These are phyloP conservation scores for Bombus superbus DNA, from an alignment of 1,140 invertebrate genomes.

Conservation along the genomic window DNA sequence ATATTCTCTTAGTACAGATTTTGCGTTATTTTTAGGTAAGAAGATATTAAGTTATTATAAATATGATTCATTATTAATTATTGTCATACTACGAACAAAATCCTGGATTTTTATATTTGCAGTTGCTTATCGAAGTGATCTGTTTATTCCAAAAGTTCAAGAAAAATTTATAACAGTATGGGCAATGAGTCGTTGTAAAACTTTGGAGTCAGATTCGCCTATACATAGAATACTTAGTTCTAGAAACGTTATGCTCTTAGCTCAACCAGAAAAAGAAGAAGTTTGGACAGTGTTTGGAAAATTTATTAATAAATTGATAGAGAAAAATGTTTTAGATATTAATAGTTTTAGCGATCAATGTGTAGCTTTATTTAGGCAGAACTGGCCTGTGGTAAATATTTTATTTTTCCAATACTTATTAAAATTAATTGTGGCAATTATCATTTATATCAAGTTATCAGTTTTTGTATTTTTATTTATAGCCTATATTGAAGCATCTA, in stretches of 20 bases:
- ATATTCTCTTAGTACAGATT: constrained; percentile 73
- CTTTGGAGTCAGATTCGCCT: constrained; percentile 62
- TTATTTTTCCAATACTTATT: background rate
- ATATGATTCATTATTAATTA: background rate
- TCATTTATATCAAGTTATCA: background rate
- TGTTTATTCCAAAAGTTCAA: constrained; percentile 72
- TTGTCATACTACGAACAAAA: no score
- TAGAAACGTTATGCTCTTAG: constrained; percentile 80
- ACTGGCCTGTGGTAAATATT: constrained; percentile 79
- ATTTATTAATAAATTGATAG: constrained; percentile 76
- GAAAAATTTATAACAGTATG: constrained; percentile 77
- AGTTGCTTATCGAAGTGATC: constrained; percentile 73
- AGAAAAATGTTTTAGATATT: constrained; percentile 75
- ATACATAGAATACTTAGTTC: constrained; percentile 77
- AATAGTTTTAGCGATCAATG: constrained; percentile 79
- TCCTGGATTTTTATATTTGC: constrained; percentile 50
- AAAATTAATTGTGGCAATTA: background rate
- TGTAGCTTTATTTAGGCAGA: constrained; percentile 79
- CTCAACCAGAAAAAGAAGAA: constrained; percentile 65
- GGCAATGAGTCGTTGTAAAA: constrained; percentile 68
- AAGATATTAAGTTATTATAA: constrained; percentile 10
- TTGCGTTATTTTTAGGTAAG: constrained; percentile 76
- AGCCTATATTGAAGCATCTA: constrained; percentile 74
- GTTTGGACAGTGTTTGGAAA: constrained; percentile 73
- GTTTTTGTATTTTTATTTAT: constrained; percentile 40